Percentiles rank a stretch among this genome's conserved stretches.
Conservation (phyloP, 2,113 vertebrate species). For the Megaptera novaeangliae region DNA sequence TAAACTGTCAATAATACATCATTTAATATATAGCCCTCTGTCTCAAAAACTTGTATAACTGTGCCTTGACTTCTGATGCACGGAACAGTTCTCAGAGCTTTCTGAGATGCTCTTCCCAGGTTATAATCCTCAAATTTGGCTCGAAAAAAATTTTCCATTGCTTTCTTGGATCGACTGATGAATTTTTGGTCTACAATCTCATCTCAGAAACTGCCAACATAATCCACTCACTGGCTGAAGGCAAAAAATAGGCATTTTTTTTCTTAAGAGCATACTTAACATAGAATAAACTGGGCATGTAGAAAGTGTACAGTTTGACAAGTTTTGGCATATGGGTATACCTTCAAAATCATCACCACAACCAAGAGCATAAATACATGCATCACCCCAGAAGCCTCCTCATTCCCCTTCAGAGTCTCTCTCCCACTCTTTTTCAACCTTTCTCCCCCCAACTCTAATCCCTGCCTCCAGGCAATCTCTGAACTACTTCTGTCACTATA, state of each 20-base stretch:
- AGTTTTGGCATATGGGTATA: not conserved
- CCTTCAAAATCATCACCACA: not conserved
- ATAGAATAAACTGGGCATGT: not conserved
- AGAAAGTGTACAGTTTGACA: not conserved
- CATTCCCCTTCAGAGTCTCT: not conserved
- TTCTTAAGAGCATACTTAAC: not conserved
- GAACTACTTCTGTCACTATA: not conserved
- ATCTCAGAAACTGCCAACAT: not conserved
- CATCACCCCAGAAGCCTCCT: not conserved
- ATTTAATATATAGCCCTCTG: not conserved
- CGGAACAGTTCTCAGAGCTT: not conserved
- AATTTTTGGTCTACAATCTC: not conserved
- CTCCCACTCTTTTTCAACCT: not conserved
- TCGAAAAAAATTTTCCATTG: not conserved
- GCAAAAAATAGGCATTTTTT: not conserved
- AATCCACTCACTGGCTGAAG: not conserved
- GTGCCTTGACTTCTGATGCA: not conserved
- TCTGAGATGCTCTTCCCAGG: not conserved
- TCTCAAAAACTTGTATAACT: not conserved
- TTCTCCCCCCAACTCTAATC: not conserved
- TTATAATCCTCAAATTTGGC: not conserved
- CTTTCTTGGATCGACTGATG: not conserved
- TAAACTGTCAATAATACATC: not conserved
- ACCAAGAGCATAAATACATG: not conserved
- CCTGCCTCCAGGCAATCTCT: not conserved